Evolutionary conservation across 1,140 invertebrate genomes (phyloP), one percentile per base, ranked within the genome.

Genomic region (Brachionus koreanus): DNA sequence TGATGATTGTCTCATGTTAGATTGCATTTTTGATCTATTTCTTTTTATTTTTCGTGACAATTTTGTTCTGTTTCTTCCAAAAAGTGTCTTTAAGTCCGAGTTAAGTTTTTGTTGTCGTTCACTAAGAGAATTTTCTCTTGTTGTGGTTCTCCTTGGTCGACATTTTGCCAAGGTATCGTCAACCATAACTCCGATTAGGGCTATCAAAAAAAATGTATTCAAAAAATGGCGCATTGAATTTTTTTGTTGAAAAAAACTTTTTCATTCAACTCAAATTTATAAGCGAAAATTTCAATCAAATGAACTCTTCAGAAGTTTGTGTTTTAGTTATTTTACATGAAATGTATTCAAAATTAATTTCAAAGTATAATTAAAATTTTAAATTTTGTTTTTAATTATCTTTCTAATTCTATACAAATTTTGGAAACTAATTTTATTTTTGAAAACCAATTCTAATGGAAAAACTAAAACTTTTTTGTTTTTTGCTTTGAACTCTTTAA

Each of bases 1-100:
- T 39, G 65, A 37, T 39, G 65, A 39, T 35, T 69, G 33, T 69
- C 65, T 69, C 65, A 69, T 69, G 35, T 69, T 69, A 7, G 65
- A 69, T 5, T 37, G 29, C 16, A 69, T 35, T 37, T 69, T 69
- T 13, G 65, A 39, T 9, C 35, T 69, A n/a, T 35, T 69, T 69
- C 37, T 69, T 39, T 69, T 69, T n/a, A 35, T 9, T 19, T 39
- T 39, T 42, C 35, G 4, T 10, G 65, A 33, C 33, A 69, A 10
- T 69, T 23, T 37, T n/a, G 65, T 69, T 12, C 65, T 69, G 35
- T 69, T 69, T 37, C 65, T 37, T 39, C 13, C 65, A 69, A 39
- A 39, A 39, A 69, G 33, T 69, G 13, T n/a, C 13, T 39, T 37
- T 5, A 69, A 16, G 16, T 39, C 35, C 7, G 19, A 39, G 19